A percentile compares a stretch with the other conserved stretches of the same genome.
phyloP scores from a whole-genome alignment of 1,140 invertebrate species.

The Trichomalopsis sarcophagae region DNA sequence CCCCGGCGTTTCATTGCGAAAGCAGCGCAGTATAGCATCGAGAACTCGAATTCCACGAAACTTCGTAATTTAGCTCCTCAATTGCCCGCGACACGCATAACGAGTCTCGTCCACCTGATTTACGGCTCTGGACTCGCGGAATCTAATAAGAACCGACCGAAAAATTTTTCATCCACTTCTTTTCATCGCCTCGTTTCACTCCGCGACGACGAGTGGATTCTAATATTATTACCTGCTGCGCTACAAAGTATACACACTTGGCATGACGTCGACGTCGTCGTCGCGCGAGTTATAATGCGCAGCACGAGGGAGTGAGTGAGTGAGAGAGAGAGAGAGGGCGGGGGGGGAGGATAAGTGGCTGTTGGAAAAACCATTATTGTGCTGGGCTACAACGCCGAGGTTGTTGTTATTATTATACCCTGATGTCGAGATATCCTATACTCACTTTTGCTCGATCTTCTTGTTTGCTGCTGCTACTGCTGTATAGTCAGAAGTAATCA shows the following conservation, averaged over 20 bases:
- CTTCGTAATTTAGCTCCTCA: slow-evolving; percentile 10
- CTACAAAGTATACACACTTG: slow-evolving; percentile 60
- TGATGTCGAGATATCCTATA: neutral
- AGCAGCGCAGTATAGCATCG: neutral
- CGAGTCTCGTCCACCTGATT: slow-evolving; percentile 7
- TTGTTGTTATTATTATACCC: neutral
- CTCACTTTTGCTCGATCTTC: neutral
- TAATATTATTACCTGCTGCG: slow-evolving; percentile 57
- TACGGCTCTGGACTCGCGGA: neutral
- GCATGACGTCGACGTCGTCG: slow-evolving; percentile 48
- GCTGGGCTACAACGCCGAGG: neutral
- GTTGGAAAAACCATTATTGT: neutral
- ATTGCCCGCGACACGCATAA: neutral
- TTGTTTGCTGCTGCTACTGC: neutral
- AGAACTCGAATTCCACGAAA: slow-evolving; percentile 3
- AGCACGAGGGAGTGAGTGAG: neutral
- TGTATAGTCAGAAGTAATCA: too few relatives aligned
- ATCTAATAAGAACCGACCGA: neutral
- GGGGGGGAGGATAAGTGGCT: neutral
- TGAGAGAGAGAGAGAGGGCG: too few relatives aligned
- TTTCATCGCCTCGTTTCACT: neutral
- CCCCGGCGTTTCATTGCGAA: neutral
- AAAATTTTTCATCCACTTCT: slow-evolving; percentile 10
- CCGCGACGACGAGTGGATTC: slow-evolving; percentile 4
- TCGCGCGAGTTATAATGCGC: neutral